These are phyloP conservation scores for Leptinotarsa texana DNA, from an alignment of 1,140 invertebrate species.

Conservation along the genomic window DNA sequence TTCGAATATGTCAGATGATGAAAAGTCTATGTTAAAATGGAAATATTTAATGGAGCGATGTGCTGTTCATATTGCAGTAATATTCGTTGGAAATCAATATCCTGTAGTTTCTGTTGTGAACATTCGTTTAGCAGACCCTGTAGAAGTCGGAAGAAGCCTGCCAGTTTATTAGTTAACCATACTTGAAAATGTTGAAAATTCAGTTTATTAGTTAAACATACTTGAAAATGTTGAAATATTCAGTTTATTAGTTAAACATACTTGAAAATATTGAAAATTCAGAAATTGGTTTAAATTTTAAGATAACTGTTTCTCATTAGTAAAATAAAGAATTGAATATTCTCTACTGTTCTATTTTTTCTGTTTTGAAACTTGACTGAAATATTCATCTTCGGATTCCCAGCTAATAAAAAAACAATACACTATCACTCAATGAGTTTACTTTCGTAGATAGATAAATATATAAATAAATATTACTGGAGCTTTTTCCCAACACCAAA, in stretches of 20 bases:
- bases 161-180: slow-evolving; percentile 42
- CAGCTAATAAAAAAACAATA: too few species aligned
- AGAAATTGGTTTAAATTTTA: not conserved
- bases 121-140: slow-evolving; percentile 32
- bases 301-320: too few species aligned
- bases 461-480: too few species aligned
- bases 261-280: slow-evolving; percentile 13
- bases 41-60: slow-evolving; percentile 59
- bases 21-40: slow-evolving; percentile 59
- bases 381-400: too few species aligned
- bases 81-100: slow-evolving; percentile 32
- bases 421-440: too few species aligned
- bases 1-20: slow-evolving; percentile 49
- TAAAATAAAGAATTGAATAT: too few species aligned
- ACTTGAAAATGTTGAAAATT: slow-evolving; percentile 4
- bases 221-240: slow-evolving; percentile 6
- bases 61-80: slow-evolving; percentile 56
- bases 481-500: too few species aligned
- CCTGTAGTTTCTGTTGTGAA: slow-evolving; percentile 43
- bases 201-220: slow-evolving; percentile 40
- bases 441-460: too few species aligned
- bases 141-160: slow-evolving; percentile 42
- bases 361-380: too few species aligned
- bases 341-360: too few species aligned
- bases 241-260: slow-evolving; percentile 39